Conservation (phyloP, 2,888 invertebrate genomes). For the Steinernema hermaphroditum region DNA sequence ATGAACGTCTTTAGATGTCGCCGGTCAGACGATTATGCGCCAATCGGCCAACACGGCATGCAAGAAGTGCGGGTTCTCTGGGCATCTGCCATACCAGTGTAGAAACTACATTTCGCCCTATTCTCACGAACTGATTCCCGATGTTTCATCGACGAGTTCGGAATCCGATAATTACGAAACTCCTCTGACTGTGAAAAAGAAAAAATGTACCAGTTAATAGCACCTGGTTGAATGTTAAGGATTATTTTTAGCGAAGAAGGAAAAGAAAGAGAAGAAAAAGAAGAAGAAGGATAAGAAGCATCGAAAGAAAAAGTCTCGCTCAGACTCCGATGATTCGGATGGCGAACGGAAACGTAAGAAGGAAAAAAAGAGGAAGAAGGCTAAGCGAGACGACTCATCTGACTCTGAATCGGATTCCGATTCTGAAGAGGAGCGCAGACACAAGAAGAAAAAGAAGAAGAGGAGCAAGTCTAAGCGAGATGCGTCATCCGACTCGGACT, state of each 20-base stretch:
- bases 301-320: background rate
- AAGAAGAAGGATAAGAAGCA: background rate
- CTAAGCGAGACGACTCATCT: background rate
- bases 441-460: slow-evolving; percentile 41
- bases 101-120: slow-evolving; percentile 68
- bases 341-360: background rate
- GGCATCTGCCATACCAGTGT: slow-evolving; percentile 69
- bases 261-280: slow-evolving; percentile 11
- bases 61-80: slow-evolving; percentile 66
- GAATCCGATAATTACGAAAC: slow-evolving; percentile 67
- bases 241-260: background rate
- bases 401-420: background rate
- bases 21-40: slow-evolving; percentile 35
- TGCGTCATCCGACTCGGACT: slow-evolving; percentile 29
- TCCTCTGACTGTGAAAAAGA: slow-evolving; percentile 45
- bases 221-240: background rate
- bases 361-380: background rate
- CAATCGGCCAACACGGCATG: slow-evolving; percentile 58
- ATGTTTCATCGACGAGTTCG: slow-evolving; percentile 70
- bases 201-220: slow-evolving; percentile 3
- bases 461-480: slow-evolving; percentile 36
- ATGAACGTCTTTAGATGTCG: slow-evolving; percentile 32
- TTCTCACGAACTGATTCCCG: slow-evolving; percentile 62
- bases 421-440: background rate
- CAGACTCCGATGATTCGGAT: background rate